These are phyloP conservation scores for Oeneis ivallda DNA, from an alignment of 2,888 invertebrate species.

Conservation along the genomic window DNA sequence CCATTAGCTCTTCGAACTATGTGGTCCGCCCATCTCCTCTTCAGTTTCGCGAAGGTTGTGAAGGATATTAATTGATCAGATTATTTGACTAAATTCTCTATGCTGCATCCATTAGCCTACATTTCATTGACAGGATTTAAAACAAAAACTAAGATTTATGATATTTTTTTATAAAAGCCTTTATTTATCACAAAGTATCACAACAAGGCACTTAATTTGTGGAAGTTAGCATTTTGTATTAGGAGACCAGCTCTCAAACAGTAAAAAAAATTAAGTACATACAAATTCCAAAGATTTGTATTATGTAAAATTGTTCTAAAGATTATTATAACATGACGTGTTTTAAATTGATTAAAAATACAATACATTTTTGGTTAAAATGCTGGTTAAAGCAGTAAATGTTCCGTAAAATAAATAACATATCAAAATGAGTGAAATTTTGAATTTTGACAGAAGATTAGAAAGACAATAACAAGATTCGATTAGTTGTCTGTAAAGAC, in stretches of 20 bases:
- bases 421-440: not conserved
- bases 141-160: not conserved
- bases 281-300: not conserved
- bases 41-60: too few species aligned
- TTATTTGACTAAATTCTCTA: too few species aligned
- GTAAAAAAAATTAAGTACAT: too few species aligned
- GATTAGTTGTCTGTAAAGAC: too few species aligned
- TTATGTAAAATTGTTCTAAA: not conserved
- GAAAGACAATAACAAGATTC: too few species aligned
- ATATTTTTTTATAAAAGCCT: not conserved
- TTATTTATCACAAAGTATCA: conserved; percentile 17
- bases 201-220: conserved; percentile 10
- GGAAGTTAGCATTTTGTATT: not conserved
- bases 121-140: not conserved
- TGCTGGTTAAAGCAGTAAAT: too few species aligned
- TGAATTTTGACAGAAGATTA: not conserved
- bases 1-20: too few species aligned
- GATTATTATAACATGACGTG: not conserved
- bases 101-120: too few species aligned
- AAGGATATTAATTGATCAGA: too few species aligned
- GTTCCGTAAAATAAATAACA: not conserved
- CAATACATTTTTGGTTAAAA: too few species aligned
- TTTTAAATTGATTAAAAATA: too few species aligned
- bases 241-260: conserved; percentile 20
- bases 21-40: too few species aligned